Evolutionary conservation across 1,140 invertebrate genomes (phyloP), one percentile per base, ranked within the genome.

Genomic region (Diuraphis noxia): DNA sequence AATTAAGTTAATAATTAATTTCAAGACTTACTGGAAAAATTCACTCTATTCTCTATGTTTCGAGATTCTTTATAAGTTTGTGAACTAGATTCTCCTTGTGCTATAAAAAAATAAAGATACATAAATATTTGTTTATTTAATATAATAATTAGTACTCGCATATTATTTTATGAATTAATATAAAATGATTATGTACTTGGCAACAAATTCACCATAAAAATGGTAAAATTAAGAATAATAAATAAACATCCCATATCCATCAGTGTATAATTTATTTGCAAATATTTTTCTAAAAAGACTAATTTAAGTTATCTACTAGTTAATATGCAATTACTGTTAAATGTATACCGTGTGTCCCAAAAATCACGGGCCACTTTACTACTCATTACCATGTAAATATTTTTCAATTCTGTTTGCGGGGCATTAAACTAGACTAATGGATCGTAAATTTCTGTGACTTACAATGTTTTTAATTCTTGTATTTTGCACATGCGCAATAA

Each of bases 11-110:
- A 21, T 46, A n/a, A 34, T 40, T 82, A 10, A 49, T 49, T 49
- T 49, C n/a, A 19, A 41, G 6, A 92, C 84, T 86, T 63, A 92
- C 91, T 92, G 10, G 82, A 72, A 92, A 92, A 77, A 43, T 77
- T 63, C n/a, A 38, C 30, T 85, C 46, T 87, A 52, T 38, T 92
- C 19, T 87, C 56, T 41, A 19, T 34, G 25, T 43, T 0, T 46
- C n/a, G 82, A 85, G 40, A 85, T 85, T 86, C 49, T 63, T 84
- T 36, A 86, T 25, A 46, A 19, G 34, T 72, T 41, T 46, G 23
- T 30, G 8, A n/a, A n/a, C 6, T 63, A 72, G 84, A 85, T 77
- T 63, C 36, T 46, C 41, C n/a, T 72, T 72, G 40, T 10, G 25
- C 41, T 86, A 92, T 21, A 85, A 41, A 30, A 25, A 88, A 88